Evolutionary conservation across 2,888 invertebrate species (phyloP), one percentile per base, ranked within the genome.

Genomic region (Tetrapedia diversipes): DNA sequence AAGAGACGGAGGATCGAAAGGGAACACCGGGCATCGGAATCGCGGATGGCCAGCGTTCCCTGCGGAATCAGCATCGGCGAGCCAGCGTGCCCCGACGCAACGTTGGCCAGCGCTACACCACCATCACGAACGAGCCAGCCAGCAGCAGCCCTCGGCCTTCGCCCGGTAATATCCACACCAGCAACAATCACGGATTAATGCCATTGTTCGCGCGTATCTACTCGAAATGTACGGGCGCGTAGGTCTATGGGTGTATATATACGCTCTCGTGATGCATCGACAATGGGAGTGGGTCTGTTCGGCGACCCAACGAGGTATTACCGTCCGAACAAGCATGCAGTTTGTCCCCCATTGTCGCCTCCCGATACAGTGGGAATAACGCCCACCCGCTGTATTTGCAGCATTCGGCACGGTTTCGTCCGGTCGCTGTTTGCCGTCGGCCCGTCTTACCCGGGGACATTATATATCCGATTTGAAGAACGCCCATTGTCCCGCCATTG

Each of bases 281-380:
- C 88, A 88, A 88, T 88, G 83, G 86, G 80, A 85, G 83, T 85
- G 87, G 86, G 86, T 87, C 87, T 88, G 88, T 85, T 87, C 87
- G 83, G 80, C 88, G 87, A 85, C 87, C 88, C 88, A 88, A 89
- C 88, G 86, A 88, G 89, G 88, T 88, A 89, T 89, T 89, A 89
- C 89, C 89, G 80, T 84, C 87, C 87, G 86, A 89, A 89, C 88
- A 89, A 89, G 86, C 87, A 84, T 87, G 86, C 88, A 87, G 89
- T 89, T 89, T 89, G 89, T 89, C 88, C 87, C 84, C 87, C 87
- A 89, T 89, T 89, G 89, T 89, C 87, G 85, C 84, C 83, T 85
- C 85, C 84, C 87, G 89, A 88, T 89, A 89, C 87, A 87, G 76
- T 85, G 84, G 84, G 85, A 87, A 88, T 88, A 88, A 87, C 88